phyloP scores from a whole-genome alignment of 2,888 invertebrate genomes.

The Drosophila rellima region DNA sequence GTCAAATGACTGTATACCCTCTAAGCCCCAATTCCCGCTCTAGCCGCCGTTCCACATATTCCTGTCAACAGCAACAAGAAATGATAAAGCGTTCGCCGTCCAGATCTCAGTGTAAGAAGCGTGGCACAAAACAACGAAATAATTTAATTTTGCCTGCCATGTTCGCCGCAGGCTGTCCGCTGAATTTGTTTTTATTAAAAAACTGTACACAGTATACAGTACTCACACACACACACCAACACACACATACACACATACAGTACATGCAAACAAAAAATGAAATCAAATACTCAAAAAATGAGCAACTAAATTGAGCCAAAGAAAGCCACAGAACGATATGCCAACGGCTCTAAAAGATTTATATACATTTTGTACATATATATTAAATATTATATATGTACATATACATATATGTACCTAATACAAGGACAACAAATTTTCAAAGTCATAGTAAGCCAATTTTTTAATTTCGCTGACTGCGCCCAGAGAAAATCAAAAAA shows the following conservation, averaged over 20 bases:
- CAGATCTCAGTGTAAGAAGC: slow-evolving; percentile 55
- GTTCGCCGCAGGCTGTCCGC: slow-evolving; percentile 76
- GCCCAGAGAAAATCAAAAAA: neutral
- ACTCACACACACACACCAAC: slow-evolving; percentile 20
- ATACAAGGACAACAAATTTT: slow-evolving; percentile 30
- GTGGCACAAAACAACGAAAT: slow-evolving; percentile 64
- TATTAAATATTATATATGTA: too few relatives aligned
- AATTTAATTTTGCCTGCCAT: slow-evolving; percentile 80
- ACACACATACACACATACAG: slow-evolving; percentile 27
- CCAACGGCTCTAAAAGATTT: slow-evolving; percentile 35
- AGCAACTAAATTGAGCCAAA: slow-evolving; percentile 62
- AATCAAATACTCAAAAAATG: slow-evolving; percentile 77
- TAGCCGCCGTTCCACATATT: slow-evolving; percentile 27
- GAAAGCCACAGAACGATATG: slow-evolving; percentile 35
- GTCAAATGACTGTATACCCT: slow-evolving; percentile 59
- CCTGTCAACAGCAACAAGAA: slow-evolving; percentile 67
- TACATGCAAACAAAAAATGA: slow-evolving; percentile 61
- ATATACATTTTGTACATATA: slow-evolving; percentile 14
- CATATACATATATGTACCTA: neutral
- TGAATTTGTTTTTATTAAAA: slow-evolving; percentile 80
- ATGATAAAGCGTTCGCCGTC: slow-evolving; percentile 73
- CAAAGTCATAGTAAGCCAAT: slow-evolving; percentile 54
- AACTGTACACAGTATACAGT: slow-evolving; percentile 58
- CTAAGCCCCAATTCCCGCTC: neutral
- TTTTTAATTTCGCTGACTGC: slow-evolving; percentile 38